Evolutionary conservation across 2,113 vertebrate genomes (phyloP).

Genomic region (Pyrgilauda ruficollis): DNA sequence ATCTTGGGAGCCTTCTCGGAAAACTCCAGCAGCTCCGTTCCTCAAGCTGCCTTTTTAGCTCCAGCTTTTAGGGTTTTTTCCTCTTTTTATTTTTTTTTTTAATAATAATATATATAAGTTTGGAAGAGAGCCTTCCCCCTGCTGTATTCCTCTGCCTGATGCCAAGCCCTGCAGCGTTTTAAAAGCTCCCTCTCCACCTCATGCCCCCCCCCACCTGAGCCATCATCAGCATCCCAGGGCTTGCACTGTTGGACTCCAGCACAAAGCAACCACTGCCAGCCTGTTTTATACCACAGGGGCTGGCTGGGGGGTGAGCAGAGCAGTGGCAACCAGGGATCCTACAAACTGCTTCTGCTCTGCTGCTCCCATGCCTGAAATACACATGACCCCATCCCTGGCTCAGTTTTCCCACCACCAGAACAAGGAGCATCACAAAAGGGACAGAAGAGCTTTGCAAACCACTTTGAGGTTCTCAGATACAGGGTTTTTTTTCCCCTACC

Average conservation of each 20-base stretch:
- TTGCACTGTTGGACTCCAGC: background rate
- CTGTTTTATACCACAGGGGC: background rate
- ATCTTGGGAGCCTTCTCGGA: slow-evolving; percentile 63
- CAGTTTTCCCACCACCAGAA: background rate
- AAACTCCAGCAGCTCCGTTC: slow-evolving; percentile 44
- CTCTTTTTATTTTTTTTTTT: background rate
- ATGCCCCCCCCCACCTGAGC: accelerated
- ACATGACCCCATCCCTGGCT: background rate
- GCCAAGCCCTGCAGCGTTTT: background rate
- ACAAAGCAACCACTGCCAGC: background rate
- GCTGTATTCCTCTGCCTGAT: background rate
- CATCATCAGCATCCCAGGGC: background rate
- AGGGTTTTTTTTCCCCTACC: accelerated
- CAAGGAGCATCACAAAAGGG: background rate
- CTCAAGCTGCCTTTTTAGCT: slow-evolving; percentile 35
- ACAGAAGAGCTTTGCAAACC: background rate
- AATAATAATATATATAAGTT: background rate
- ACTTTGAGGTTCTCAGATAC: background rate
- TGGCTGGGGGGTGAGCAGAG: background rate
- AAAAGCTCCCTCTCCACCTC: background rate
- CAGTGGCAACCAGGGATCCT: background rate
- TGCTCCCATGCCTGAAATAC: background rate
- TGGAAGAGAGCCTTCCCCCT: background rate
- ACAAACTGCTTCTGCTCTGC: background rate
- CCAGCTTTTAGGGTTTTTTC: background rate